Conservation (phyloP, 2,888 invertebrate species). For the Drosophila melanosoma region DNA sequence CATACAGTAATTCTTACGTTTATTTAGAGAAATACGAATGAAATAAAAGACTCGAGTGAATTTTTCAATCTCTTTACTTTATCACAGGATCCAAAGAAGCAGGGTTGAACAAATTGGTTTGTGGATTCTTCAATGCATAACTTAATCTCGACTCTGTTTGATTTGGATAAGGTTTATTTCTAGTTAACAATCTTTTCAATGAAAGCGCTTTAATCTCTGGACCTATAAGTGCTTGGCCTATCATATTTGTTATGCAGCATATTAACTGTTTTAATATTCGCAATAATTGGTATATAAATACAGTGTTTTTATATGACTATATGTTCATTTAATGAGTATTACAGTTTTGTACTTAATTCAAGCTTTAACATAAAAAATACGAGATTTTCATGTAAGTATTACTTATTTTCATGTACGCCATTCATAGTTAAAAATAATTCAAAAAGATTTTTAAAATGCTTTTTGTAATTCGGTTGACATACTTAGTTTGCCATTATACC, state of each 20-base stretch:
- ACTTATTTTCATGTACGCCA: not conserved
- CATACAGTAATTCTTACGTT: not conserved
- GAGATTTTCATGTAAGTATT: not conserved
- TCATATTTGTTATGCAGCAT: not conserved
- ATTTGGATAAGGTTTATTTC: not conserved
- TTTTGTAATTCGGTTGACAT: conserved; percentile 41
- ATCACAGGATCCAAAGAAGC: not conserved
- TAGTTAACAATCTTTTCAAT: not conserved
- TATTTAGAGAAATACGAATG: not conserved
- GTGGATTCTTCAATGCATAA: not conserved
- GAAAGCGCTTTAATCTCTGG: not conserved
- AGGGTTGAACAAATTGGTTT: not conserved
- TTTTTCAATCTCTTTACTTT: not conserved
- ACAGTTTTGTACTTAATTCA: not conserved
- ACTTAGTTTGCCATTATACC: conserved; percentile 22
- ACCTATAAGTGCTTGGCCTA: not conserved
- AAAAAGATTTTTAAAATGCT: conserved; percentile 28
- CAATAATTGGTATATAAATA: not conserved
- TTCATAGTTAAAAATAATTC: conserved; percentile 7
- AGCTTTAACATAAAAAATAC: not conserved
- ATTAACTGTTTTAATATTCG: not conserved
- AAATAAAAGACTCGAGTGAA: not conserved
- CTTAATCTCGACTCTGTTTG: not conserved
- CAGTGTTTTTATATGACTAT: not conserved
- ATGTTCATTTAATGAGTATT: not conserved